Conservation (phyloP, 2,888 invertebrate genomes). For the Pyrochroa serraticornis region DNA sequence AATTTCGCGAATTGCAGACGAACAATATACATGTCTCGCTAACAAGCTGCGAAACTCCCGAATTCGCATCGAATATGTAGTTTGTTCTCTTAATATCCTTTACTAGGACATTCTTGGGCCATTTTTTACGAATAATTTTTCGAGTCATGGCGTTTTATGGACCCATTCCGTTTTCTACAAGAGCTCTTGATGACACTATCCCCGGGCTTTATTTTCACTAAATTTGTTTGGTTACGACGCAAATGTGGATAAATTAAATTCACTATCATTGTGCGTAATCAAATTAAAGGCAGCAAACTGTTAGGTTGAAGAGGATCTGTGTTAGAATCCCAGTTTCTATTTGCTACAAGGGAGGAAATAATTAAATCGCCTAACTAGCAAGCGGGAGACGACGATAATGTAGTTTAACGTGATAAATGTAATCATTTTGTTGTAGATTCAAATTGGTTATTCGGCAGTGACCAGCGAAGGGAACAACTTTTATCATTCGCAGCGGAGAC, state of each 20-base stretch:
- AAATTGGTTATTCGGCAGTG: constrained; percentile 14
- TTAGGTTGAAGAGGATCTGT: constrained; percentile 25
- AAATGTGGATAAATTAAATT: constrained; percentile 34
- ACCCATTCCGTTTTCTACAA: too few species aligned
- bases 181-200: too few species aligned
- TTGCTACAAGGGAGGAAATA: constrained; percentile 16
- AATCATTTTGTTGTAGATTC: constrained; percentile 19
- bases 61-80: neutral
- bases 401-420: constrained; percentile 20
- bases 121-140: too few species aligned
- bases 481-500: neutral
- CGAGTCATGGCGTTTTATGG: too few species aligned
- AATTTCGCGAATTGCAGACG: too few species aligned
- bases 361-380: constrained; percentile 20
- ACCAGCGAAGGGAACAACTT: constrained; percentile 6
- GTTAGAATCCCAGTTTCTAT: constrained; percentile 19
- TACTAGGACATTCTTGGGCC: too few species aligned
- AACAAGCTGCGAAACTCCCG: neutral
- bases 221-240: constrained; percentile 23
- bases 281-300: constrained; percentile 32
- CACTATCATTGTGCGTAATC: constrained; percentile 31
- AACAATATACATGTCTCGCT: too few species aligned
- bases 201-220: too few species aligned
- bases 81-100: too few species aligned
- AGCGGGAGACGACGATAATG: constrained; percentile 11